Conservation (phyloP, 2,888 invertebrate species). For the Drosophila borealis region DNA sequence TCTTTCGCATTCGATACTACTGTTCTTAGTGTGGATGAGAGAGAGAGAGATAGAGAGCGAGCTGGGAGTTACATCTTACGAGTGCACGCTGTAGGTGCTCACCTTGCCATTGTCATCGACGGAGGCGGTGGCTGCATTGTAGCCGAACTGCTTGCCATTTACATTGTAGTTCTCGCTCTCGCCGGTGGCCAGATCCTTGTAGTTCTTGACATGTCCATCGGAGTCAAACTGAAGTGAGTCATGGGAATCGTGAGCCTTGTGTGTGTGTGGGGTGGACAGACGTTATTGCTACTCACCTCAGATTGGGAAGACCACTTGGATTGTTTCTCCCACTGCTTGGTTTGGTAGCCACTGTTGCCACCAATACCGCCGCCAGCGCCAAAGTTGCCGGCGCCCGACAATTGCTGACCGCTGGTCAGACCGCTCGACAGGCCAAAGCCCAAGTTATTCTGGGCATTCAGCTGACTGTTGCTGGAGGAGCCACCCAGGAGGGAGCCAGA, state of each 20-base stretch:
- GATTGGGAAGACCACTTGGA: conserved; percentile 85
- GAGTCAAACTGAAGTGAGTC: conserved; percentile 74
- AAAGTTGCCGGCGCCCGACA: conserved; percentile 43
- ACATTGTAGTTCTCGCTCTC: conserved; percentile 85
- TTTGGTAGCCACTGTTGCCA: conserved; percentile 68
- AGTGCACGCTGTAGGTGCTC: conserved; percentile 86
- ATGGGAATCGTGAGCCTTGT: background rate
- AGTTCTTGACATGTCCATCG: conserved; percentile 82
- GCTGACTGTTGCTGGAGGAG: conserved; percentile 28
- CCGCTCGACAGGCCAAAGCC: conserved; percentile 46
- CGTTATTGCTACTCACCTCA: conserved; percentile 67
- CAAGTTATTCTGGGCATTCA: conserved; percentile 43
- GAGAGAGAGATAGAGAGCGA: background rate
- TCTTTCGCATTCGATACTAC: conserved; percentile 10
- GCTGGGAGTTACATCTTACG: conserved; percentile 58
- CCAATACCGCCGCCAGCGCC: conserved; percentile 48
- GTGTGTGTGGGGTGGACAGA: background rate
- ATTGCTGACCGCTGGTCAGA: conserved; percentile 51
- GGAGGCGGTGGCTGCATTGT: conserved; percentile 86
- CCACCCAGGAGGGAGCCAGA: conserved; percentile 39
- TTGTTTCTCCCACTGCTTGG: conserved; percentile 84
- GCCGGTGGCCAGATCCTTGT: conserved; percentile 84
- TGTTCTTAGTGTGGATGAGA: conserved; percentile 8
- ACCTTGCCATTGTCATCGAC: conserved; percentile 88
- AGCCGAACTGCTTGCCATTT: conserved; percentile 86